Evolutionary conservation across 2,797 vertebrate genomes (phyloP), one percentile per base, ranked within the genome.

Genomic region (Tympanoctomys barrerae): DNA sequence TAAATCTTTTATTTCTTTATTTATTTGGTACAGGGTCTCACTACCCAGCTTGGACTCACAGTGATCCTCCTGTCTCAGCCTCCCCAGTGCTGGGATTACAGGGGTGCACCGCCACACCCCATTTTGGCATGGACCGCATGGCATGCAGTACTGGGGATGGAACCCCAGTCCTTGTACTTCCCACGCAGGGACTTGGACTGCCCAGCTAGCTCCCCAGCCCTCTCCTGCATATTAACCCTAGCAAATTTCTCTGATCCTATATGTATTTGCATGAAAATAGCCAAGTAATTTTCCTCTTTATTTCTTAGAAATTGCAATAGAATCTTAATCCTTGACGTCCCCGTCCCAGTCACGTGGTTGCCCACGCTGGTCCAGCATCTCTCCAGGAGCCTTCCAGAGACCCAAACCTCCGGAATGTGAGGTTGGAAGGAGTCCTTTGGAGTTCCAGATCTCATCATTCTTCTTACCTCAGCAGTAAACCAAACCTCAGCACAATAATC

Each of bases 291-390:
- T 90, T 81, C 42, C 5, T 87, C 79, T 73, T 87, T 52, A 75
- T 87, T 13, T 75, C 59, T 3, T 6, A 52, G n/a, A 71, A 16
- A 4, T 49, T 64, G 13, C 5, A 2, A 11, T 75, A 64, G 52
- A 59, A 52, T 33, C 61, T 22, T 62, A 18, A 8, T 26, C 10
- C 66, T 61, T 59, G 21, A 86, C 62, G 18, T 52, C 31, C 7
- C 7, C 13, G 12, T 3, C 1, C 31, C 24, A 18, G 4, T 13
- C 24, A 28, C 7, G 1, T 19, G 7, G 1, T 9, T 46, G 33
- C n/a, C 11, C 57, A 0, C 49, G 42, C 4, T 22, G 13, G 49
- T 16, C 33, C 11, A 3, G 19, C 16, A 2, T 42, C 31, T 4
- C 7, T 22, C 7, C 36, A 31, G 59, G 16, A 49, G 0, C 22